Conservation (phyloP, 2,888 invertebrate species). For the Ptychoptera contaminata region DNA sequence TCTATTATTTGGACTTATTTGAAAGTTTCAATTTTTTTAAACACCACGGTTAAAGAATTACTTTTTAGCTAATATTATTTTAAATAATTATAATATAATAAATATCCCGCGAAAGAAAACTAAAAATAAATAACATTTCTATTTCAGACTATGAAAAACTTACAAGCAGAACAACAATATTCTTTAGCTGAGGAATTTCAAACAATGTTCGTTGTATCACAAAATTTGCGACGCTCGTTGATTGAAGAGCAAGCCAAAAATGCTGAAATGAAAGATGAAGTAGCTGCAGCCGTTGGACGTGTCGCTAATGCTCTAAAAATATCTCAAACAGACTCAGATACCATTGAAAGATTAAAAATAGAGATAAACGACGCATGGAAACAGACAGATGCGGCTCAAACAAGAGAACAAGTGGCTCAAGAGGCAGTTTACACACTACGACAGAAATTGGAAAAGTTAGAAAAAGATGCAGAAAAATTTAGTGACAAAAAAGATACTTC, state of each 20-base stretch:
- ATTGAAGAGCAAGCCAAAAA: constrained; percentile 7
- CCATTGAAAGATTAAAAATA: constrained; percentile 22
- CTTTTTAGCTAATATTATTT: no score
- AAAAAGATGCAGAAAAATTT: constrained; percentile 21
- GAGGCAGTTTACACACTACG: constrained; percentile 23
- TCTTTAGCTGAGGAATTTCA: constrained; percentile 9
- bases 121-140: no score
- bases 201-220: constrained; percentile 7
- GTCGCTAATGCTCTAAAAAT: constrained; percentile 19
- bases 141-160: constrained; percentile 8
- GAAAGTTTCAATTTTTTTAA: neutral
- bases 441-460: constrained; percentile 21
- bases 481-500: constrained; percentile 16
- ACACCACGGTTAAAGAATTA: no score
- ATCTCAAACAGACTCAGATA: constrained; percentile 23
- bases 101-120: no score
- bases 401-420: constrained; percentile 26
- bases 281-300: constrained; percentile 16
- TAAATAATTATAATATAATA: no score
- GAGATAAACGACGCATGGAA: constrained; percentile 30
- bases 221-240: constrained; percentile 7
- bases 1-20: neutral
- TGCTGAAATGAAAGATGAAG: constrained; percentile 20
- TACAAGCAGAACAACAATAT: constrained; percentile 10
- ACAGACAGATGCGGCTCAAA: constrained; percentile 27